A percentile compares a stretch with the other conserved stretches of the same genome.
Conservation (phyloP, 92 coral and sea anemone genomes). For the Paramuricea clavata region DNA sequence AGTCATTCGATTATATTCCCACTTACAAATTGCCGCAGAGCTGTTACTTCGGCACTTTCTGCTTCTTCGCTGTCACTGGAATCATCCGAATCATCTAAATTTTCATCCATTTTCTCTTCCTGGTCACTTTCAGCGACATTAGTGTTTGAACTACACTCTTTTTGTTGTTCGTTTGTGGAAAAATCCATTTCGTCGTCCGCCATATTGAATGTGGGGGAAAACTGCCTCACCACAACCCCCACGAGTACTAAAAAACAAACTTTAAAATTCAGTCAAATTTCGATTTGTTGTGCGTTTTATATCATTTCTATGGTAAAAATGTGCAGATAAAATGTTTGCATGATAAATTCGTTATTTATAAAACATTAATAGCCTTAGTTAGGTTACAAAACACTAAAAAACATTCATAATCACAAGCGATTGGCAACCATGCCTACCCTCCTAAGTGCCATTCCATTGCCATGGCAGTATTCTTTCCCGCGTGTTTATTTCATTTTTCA, state of each 20-base stretch:
- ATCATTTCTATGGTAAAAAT: background rate
- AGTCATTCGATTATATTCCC: background rate
- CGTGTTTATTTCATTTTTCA: conserved; percentile 20
- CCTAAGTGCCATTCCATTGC: background rate
- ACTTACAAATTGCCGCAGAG: conserved; percentile 29
- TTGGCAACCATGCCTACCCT: conserved; percentile 4
- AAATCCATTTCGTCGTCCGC: conserved; percentile 56
- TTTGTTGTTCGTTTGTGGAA: conserved; percentile 38
- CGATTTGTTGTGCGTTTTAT: background rate
- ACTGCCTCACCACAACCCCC: background rate
- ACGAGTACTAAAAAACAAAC: background rate
- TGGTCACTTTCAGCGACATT: conserved; percentile 40
- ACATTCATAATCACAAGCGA: background rate
- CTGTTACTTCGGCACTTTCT: conserved; percentile 69
- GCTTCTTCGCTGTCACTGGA: conserved; percentile 71
- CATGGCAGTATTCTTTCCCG: conserved; percentile 21
- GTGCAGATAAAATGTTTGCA: background rate
- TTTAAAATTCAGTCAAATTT: background rate
- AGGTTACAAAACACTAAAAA: background rate
- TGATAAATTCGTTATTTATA: background rate
- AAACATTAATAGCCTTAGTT: background rate
- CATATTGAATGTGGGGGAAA: conserved; percentile 23
- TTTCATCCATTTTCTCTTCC: conserved; percentile 65
- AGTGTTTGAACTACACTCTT: conserved; percentile 49
- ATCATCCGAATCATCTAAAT: conserved; percentile 55